Evolutionary conservation across 1,140 invertebrate species (phyloP), one percentile per base, ranked within the genome.

Genomic region (Zophobas atratus): DNA sequence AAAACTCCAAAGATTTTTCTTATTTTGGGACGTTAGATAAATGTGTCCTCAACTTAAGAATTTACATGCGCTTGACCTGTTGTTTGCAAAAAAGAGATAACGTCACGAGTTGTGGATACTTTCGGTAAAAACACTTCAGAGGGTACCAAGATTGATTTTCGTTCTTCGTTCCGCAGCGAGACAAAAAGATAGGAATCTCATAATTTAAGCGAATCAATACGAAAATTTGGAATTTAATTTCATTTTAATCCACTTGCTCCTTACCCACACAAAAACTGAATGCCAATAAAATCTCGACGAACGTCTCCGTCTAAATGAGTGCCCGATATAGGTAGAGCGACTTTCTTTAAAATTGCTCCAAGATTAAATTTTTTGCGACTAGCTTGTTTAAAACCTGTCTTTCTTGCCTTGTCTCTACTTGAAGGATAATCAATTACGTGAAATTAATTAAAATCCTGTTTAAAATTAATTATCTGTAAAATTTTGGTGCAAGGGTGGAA

Each of bases 1-100:
- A 67, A 67, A 67, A 67, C 60, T 43, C 8, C 8, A 41, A 46
- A 43, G 39, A 67, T 67, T 67, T 67, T n/a, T 67, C 60, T 67
- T 67, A 43, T 67, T 67, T 67, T 39, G 38, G 35, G 60, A 67
- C 60, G 43, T 5, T 6, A n/a, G 39, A 67, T 20, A 20, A 51
- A 51, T 51, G n/a, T 4, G 6, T 46, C 6, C 6, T 8, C 43
- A 46, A 8, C 43, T 8, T 20, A 20, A 20, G n/a, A 4, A 20
- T 67, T 67, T 41, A 33, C 39, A 67, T 67, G 60, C 60, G 8
- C 2, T 8, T 41, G 60, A 67, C 60, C 39, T 2, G 20, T 51
- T 46, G 43, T 8, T 8, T 8, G 43, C 43, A 46, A 51, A 51
- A 51, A 51, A 51, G 20, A 4, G n/a, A 51, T 51, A 51, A 46